These are phyloP conservation scores for Phalacrocorax carbo DNA, from an alignment of 2,113 vertebrate genomes.

Conservation along the genomic window DNA sequence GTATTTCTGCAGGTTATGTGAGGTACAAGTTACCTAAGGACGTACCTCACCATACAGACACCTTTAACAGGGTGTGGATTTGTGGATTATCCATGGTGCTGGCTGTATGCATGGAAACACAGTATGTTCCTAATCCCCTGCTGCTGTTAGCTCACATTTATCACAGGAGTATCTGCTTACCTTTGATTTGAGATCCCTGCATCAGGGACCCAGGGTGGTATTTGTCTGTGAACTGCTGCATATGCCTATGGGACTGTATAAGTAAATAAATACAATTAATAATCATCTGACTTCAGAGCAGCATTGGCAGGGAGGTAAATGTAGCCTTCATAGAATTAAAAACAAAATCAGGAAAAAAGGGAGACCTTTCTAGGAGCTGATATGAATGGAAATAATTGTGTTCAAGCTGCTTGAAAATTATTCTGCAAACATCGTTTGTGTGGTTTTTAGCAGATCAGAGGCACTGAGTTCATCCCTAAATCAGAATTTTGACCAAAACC, in stretches of 20 bases:
- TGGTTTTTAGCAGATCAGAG: not conserved
- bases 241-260: constrained; percentile 53
- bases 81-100: not conserved
- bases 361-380: not conserved
- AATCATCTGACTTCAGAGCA: constrained; percentile 45
- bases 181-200: not conserved
- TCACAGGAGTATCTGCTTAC: constrained; percentile 31
- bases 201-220: not conserved
- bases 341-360: constrained; percentile 32
- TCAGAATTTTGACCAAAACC: not conserved
- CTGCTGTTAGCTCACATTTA: constrained; percentile 24
- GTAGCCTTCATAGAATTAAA: constrained; percentile 36
- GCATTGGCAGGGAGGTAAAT: constrained; percentile 40
- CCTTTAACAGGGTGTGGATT: not conserved
- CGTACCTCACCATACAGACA: not conserved
- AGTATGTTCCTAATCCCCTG: not conserved
- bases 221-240: constrained; percentile 31
- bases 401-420: not conserved
- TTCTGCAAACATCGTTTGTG: not conserved
- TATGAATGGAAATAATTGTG: not conserved
- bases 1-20: not conserved
- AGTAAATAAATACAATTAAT: constrained; percentile 69
- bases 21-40: not conserved
- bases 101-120: not conserved
- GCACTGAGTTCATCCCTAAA: not conserved